Base-by-base conservation (phyloP, 2,797 vertebrate genomes). In the Euphonia xanthogaster region DNA sequence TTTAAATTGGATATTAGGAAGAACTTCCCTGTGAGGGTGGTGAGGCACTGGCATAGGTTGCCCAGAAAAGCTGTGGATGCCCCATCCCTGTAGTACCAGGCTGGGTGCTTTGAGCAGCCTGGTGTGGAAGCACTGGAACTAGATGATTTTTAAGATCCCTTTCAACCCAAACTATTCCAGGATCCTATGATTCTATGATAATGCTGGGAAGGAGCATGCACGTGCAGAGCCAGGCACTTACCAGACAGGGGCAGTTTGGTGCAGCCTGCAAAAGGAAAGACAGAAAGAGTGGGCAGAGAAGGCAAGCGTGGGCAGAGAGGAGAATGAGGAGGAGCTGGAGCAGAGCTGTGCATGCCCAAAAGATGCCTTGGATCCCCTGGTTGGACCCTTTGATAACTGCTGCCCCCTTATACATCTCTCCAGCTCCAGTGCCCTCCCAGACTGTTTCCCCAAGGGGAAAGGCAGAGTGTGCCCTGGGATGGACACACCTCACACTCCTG, bases 181-280 rank as follows among this genome's bases (percentile, higher is more conserved):
- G 66, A 42, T 60, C 13, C 31, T 47, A 21, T 17, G 25, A 53
- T 50, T 76, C 39, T 83, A 23, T 47, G 33, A 71, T n/a, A 65
- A 71, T 77, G 66, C 35, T 3, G 20, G 73, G 62, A 88, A 60
- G 66, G 12, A 71, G 51, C 82, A 80, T 6, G 2, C 31, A 1
- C 28, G 0, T 55, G 76, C 80, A 85, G 83, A 90, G 73, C 90
- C 66, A 58, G 95, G 96, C 98, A 99, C 98, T 99, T 98, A 99
- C 98, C 98, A 98, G 98, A 97, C 93, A 89, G 98, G 94, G 96
- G 97, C 97, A 97, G 98, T 97, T 98, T 98, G 98, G 95, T 66
- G 97, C 96, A 98, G 98, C 98, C 98, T 98, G 98, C 97, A 98
- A 98, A 98, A 97, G 98, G 97, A 98, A 97, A 98, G 95, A 97